A percentile compares a stretch with the other conserved stretches of the same genome.
Conservation (phyloP, 2,113 vertebrate genomes). For the Hippocampus mohnikei region DNA sequence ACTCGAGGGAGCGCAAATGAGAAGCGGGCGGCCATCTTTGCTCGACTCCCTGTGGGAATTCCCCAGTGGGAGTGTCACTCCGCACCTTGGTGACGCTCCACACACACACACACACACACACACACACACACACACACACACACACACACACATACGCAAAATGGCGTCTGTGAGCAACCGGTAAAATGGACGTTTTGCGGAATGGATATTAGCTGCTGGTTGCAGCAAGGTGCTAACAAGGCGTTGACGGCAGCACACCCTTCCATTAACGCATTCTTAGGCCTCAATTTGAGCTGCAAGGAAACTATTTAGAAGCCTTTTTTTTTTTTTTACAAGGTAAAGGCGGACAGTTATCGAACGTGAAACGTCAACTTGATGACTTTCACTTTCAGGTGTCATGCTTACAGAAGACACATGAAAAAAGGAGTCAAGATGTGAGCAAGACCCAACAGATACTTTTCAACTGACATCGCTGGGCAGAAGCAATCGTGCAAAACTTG, state of each 20-base stretch:
- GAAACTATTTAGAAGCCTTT: neutral
- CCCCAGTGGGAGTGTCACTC: neutral
- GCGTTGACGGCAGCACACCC: neutral
- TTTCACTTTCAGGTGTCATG: neutral
- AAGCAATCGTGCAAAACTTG: neutral
- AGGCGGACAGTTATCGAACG: neutral
- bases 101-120: too few species aligned
- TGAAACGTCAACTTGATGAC: neutral
- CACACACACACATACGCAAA: too few species aligned
- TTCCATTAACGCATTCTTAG: neutral
- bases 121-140: too few species aligned
- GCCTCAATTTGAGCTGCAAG: neutral
- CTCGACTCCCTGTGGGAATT: neutral
- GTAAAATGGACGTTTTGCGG: neutral
- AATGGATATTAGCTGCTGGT: neutral
- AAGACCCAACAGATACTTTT: neutral
- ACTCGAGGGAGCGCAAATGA: neutral
- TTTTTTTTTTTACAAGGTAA: neutral
- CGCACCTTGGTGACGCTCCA: neutral
- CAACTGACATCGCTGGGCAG: neutral
- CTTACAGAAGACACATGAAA: neutral
- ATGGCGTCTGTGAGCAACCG: too few species aligned
- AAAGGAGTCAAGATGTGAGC: neutral
- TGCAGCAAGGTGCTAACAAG: neutral
- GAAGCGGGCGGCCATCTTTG: neutral